Base-by-base conservation (phyloP, 2,888 invertebrate species). In the Ormia ochracea region DNA sequence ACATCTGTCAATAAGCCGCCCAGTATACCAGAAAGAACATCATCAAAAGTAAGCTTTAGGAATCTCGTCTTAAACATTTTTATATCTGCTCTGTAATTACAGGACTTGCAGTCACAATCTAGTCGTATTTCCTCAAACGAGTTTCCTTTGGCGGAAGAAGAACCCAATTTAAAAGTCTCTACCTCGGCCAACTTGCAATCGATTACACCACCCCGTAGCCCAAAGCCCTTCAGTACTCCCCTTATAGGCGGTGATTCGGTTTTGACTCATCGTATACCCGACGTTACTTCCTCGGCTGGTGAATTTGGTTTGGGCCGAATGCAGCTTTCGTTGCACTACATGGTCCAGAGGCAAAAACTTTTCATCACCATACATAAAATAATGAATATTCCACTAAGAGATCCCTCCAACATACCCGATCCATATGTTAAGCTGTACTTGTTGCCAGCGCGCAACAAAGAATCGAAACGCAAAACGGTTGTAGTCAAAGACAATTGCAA, bases 341-440 rank as follows among this genome's bases (percentile, higher is more conserved):
- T 96, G 85, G 92, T 93, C 65, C 94, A 94, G 84, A 92, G 96
- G 63, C 96, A 97, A 89, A 93, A 94, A 78, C 91, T 98, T 17
- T 92, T 94, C 66, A 92, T 97, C 33, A 95, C 96, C 10, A 93
- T 98, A 1, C 97, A 98, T 89, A 96, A 96, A 91, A 94, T 97
- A 82, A 93, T 94, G 96, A 94, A 96, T 89, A 92, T 96, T 85
- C 95, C 96, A 1, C 90, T 93, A 48, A 95, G 94, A 85, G 96
- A 96, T 88, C 94, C 95, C 1, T 92, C 92, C 81, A 96, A 94
- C 87, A 93, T 96, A 85, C 97, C 96, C 1, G 96, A 97, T 90
- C 95, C 96, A 0, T 97, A 97, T 87, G 96, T 97, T 0, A 97
- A 97, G 88, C 88, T 97, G 28, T 96, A 97, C 88, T 91, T 97